Base-by-base conservation (phyloP, 2,888 invertebrate species). In the Copidosoma aretas region DNA sequence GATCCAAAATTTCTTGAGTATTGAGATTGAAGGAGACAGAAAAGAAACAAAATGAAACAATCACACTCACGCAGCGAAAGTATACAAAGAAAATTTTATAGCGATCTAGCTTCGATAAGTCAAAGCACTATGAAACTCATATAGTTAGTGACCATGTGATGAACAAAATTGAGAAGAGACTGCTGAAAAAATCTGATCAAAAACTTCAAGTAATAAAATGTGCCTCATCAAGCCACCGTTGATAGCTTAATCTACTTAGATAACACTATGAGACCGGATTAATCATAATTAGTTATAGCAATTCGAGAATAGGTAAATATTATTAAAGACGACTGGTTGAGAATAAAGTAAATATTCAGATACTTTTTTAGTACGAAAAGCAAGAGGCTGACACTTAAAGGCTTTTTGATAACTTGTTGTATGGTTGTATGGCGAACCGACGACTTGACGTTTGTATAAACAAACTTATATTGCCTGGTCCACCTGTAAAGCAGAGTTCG, bases 1-100 rank as follows among this genome's bases (percentile, higher is more conserved):
- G 24, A 62, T 70, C 17, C 64, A 39, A 65, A 41, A 66, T 15
- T 73, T 73, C 25, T 46, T 71, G 5, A 65, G 71, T 14, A 65
- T 71, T 17, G 14, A n/a, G 58, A 68, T 25, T 43, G 51, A 61
- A 41, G 8, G 73, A 43, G 56, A 61, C 22, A 60, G 49, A 52
- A 43, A 57, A 24, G 17, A n/a, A n/a, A n/a, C n/a, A n/a, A n/a
- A n/a, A 19, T 19, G 2, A 52, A 19, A 52, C n/a, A 19, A 21
- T 52, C 12, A 52, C 17, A 21, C 12, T 52, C 2, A 19, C 52
- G 3, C 52, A 52, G 12, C 10, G 2, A 19, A 19, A 17, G 8
- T 52, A 52, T 19, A 22, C 22, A 1, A 19, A 52, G 19, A 52
- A 52, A 19, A 19, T 52, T 19, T 19, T 52, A 3, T 4, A 21